phyloP scores from a whole-genome alignment of 1,140 invertebrate genomes.

The Lasioglossum albipes region DNA sequence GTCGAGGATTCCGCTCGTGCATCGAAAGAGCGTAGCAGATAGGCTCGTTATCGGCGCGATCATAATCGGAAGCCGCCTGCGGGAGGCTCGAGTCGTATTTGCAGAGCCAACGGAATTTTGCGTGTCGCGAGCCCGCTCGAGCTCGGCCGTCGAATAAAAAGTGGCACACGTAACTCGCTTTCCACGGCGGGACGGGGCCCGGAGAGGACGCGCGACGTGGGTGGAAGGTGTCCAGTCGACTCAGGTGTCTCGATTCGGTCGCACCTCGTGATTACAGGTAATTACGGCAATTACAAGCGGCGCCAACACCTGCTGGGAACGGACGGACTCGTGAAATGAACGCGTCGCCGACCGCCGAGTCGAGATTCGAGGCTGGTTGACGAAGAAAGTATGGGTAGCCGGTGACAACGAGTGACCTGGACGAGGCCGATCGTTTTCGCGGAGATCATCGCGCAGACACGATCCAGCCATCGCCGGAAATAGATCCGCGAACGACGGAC shows the following conservation, averaged over 20 bases:
- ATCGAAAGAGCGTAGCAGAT: neutral
- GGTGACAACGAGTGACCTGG: neutral
- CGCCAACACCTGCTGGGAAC: too few relatives aligned
- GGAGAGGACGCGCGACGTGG: constrained; percentile 55
- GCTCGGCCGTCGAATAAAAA: constrained; percentile 52
- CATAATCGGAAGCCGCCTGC: too few relatives aligned
- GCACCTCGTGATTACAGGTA: constrained; percentile 27
- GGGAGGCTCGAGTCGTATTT: neutral
- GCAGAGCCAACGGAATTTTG: constrained; percentile 15
- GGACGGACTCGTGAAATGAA: too few relatives aligned
- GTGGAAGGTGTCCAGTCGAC: constrained; percentile 62
- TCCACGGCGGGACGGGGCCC: constrained; percentile 44
- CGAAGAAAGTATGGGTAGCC: neutral
- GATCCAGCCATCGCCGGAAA: neutral
- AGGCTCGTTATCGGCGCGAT: too few relatives aligned
- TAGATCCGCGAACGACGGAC: neutral
- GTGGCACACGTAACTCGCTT: constrained; percentile 65
- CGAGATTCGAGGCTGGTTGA: neutral
- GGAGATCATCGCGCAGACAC: neutral
- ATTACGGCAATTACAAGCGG: neutral
- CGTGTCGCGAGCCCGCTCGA: constrained; percentile 8
- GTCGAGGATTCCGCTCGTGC: too few relatives aligned
- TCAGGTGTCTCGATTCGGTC: constrained; percentile 53
- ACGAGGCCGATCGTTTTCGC: neutral
- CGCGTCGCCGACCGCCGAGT: too few relatives aligned